Base-by-base conservation (phyloP, 2,113 vertebrate species). In the Spea bombifrons region DNA sequence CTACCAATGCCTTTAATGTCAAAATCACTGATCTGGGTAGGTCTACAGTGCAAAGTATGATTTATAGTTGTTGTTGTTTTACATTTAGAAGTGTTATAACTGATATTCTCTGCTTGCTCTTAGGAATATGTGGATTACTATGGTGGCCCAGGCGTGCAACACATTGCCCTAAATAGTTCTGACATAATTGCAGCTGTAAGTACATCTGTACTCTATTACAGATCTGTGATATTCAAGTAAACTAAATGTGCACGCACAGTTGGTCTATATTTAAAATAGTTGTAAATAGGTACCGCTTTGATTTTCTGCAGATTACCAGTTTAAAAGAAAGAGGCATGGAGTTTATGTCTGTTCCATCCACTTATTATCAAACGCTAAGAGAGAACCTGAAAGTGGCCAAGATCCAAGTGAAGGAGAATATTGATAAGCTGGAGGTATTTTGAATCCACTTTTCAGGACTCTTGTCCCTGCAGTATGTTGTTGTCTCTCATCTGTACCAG, bases 81-180 rank as follows among this genome's bases (percentile, higher is more conserved):
- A 30, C 30, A 1, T 30, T 30, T 30, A 30, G 30, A 30, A 30
- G 30, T 30, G 30, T 30, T 30, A 30, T 52, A 52, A 10, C 50
- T 52, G 9, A 16, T 43, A 1, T 17, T 30, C 50, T 16, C 6
- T 16, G 30, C 48, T 45, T 49, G 65, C 16, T n/a, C 13, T 44
- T 1, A 98, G 96, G 97, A 98, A 86, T 98, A 97, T 0, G 84
- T 98, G 0, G 97, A 99, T 48, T 98, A 98, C 73, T 97, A 98
- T 0, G 96, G 96, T 15, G 96, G 97, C 0, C 85, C 97, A 0
- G 97, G 97, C 8, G 94, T 99, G 53, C 97, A 99, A 85, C 97
- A 99, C 86, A 96, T 98, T 0, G 97, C 97, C 0, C 92, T 99
- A 88, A 97, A 95, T 86, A 96, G 95, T 8, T 86, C 94, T 0